Conservation (phyloP, 2,797 vertebrate species). For the Falco peregrinus region DNA sequence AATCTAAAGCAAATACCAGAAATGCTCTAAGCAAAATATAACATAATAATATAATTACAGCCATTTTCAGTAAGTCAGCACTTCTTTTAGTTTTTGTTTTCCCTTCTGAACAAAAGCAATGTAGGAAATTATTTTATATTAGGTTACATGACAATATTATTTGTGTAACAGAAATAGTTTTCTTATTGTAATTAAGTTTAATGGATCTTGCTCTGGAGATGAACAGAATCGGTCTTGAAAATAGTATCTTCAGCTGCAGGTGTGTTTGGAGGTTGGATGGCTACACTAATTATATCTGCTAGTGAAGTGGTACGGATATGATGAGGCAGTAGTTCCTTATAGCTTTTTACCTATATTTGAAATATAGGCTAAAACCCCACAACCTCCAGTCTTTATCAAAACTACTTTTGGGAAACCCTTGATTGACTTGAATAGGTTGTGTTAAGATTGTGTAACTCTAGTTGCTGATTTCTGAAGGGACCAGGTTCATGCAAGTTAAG, state of each 20-base stretch:
- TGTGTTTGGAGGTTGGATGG: neutral
- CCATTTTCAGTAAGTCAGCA: conserved; percentile 75
- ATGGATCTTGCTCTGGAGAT: conserved; percentile 53
- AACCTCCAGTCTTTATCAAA: neutral
- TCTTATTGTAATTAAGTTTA: conserved; percentile 76
- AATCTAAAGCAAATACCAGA: conserved; percentile 39
- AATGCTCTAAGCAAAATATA: conserved; percentile 62
- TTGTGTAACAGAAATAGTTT: conserved; percentile 76
- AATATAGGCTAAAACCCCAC: neutral
- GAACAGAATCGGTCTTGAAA: conserved; percentile 45
- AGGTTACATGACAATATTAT: conserved; percentile 77
- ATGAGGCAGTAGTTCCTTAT: neutral
- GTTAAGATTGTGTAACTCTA: neutral
- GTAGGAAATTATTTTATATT: conserved; percentile 80
- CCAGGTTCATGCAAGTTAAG: neutral
- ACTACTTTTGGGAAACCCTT: neutral
- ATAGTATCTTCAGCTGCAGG: neutral
- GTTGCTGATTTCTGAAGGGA: neutral
- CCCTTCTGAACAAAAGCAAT: conserved; percentile 67
- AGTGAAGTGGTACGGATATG: neutral
- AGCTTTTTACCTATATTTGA: neutral
- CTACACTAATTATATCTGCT: neutral
- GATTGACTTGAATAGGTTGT: neutral
- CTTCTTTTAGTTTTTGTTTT: conserved; percentile 71
- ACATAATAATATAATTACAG: conserved; percentile 75